Conservation (phyloP, 35 echinoderm and acorn worm genomes). For the Patiria miniata region DNA sequence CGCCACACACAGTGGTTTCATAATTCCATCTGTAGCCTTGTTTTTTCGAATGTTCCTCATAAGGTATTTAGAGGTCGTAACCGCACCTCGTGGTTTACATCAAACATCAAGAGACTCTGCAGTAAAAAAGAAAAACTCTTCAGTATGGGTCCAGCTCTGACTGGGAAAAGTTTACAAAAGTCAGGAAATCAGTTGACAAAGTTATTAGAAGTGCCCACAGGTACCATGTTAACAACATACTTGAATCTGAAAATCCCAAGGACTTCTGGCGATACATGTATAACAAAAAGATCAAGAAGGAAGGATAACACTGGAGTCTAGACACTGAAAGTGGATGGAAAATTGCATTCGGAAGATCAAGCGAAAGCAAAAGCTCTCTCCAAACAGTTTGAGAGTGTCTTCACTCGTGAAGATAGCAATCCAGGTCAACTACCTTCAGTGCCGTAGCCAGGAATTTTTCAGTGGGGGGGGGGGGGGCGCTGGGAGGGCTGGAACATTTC, state of each 20-base stretch:
- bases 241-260: conserved; percentile 11
- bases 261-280: conserved; percentile 49
- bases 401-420: no score
- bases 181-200: not conserved
- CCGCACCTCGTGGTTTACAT: conserved; percentile 45
- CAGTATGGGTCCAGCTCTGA: not conserved
- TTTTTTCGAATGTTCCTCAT: no score
- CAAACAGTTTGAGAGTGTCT: conserved; percentile 20
- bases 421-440: no score
- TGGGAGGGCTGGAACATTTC: no score
- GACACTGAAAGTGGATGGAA: conserved; percentile 29
- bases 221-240: not conserved
- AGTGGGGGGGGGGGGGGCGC: no score
- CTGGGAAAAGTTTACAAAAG: conserved; percentile 28
- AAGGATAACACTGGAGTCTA: conserved; percentile 47
- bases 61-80: no score
- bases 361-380: conserved; percentile 7
- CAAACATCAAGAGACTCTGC: conserved; percentile 25
- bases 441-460: no score
- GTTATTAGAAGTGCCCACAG: not conserved
- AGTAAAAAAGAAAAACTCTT: conserved; percentile 55
- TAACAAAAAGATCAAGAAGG: not conserved
- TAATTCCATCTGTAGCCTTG: no score
- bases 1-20: no score
- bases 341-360: not conserved